Percentiles rank a stretch among this genome's conserved stretches.
phyloP scores from a whole-genome alignment of 1,140 invertebrate genomes.

The Drosophila asahinai region DNA sequence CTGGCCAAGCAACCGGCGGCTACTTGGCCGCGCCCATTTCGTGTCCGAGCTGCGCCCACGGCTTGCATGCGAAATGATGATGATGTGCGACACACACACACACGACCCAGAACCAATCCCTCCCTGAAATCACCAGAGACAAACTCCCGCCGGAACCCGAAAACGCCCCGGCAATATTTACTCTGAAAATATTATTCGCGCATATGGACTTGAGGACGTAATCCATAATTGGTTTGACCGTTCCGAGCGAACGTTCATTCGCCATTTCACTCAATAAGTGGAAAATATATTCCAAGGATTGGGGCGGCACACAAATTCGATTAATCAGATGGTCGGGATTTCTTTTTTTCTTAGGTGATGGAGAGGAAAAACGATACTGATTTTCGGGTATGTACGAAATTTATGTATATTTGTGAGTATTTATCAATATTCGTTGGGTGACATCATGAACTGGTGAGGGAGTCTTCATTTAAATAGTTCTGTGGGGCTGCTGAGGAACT shows the following conservation, averaged over 20 bases:
- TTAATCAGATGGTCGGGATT: constrained; percentile 24
- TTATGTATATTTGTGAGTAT: not conserved
- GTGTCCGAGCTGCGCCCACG: constrained; percentile 69
- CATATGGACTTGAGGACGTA: constrained; percentile 78
- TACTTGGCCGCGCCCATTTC: constrained; percentile 69
- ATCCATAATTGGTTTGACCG: constrained; percentile 75
- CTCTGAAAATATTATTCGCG: constrained; percentile 76
- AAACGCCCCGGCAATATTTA: constrained; percentile 61
- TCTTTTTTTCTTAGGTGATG: not conserved
- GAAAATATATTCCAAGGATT: constrained; percentile 34
- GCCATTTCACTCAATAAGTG: constrained; percentile 54
- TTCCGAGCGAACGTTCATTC: constrained; percentile 45
- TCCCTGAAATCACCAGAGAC: constrained; percentile 13
- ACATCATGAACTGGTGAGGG: not conserved
- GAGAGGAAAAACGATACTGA: constrained; percentile 22
- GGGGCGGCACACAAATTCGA: constrained; percentile 23
- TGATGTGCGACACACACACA: constrained; percentile 41
- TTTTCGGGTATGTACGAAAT: not conserved
- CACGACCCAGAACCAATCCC: not conserved
- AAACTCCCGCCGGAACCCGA: constrained; percentile 27
- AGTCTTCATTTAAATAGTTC: no score
- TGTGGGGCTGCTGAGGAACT: no score
- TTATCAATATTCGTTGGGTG: not conserved
- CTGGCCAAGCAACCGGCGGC: constrained; percentile 74
- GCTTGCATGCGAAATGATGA: constrained; percentile 70